Percentiles rank a stretch among this genome's conserved stretches.
phyloP scores from a whole-genome alignment of 92 coral and sea anemone species.

The Heliopora coerulea region DNA sequence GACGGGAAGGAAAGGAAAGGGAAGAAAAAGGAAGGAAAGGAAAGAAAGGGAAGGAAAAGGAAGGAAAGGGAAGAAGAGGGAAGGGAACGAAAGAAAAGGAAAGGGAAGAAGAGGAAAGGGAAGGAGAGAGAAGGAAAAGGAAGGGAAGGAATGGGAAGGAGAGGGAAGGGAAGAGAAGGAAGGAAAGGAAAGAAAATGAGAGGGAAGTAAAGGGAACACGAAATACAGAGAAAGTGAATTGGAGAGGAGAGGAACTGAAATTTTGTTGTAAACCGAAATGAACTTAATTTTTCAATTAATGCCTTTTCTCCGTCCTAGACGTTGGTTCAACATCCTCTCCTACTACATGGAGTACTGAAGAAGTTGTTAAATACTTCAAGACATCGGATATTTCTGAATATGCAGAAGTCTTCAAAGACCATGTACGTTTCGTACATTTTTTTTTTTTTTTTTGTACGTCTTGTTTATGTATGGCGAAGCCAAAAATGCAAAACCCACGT shows the following conservation, averaged over 20 bases:
- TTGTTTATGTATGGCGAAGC: no score
- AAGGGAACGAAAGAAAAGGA: not conserved
- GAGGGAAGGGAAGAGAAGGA: no score
- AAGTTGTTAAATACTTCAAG: slow-evolving; percentile 84
- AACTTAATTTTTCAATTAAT: not conserved
- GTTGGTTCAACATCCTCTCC: slow-evolving; percentile 91
- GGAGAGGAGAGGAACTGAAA: not conserved
- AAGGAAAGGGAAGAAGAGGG: not conserved
- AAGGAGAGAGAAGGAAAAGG: not conserved
- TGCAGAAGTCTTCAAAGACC: slow-evolving; percentile 68
- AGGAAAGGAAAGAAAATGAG: not conserved
- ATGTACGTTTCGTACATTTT: slow-evolving; percentile 61
- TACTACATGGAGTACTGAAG: slow-evolving; percentile 89
- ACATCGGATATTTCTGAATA: slow-evolving; percentile 83
- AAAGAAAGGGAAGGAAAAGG: not conserved
- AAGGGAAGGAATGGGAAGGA: not conserved
- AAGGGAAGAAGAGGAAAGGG: not conserved
- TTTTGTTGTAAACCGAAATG: not conserved
- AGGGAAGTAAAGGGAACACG: slow-evolving; percentile 8
- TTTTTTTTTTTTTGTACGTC: not conserved
- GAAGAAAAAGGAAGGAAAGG: slow-evolving; percentile 3
- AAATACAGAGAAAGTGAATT: not conserved
- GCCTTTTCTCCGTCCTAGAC: slow-evolving; percentile 45
- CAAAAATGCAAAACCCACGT: no score
- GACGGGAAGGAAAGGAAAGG: slow-evolving; percentile 17